Evolutionary conservation across 2,888 invertebrate genomes (phyloP).

Genomic region (Eupithecia subfuscata): DNA sequence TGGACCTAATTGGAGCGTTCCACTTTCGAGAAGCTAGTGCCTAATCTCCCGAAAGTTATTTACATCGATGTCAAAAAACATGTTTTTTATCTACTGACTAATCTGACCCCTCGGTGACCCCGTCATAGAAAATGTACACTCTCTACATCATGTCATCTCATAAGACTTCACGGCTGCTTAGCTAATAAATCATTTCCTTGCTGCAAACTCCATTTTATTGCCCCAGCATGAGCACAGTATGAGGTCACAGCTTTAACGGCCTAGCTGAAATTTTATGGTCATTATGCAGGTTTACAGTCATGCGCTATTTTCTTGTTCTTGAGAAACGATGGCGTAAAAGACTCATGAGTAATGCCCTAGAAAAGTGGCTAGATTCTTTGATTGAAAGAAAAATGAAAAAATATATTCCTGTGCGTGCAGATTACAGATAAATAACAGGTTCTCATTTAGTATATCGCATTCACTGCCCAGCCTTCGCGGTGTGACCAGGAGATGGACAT

Average conservation of each 20-base stretch:
- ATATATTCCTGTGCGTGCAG: too few relatives aligned
- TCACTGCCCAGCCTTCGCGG: too few relatives aligned
- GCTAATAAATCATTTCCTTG: constrained; percentile 22
- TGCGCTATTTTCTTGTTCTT: background rate
- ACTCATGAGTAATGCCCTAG: background rate
- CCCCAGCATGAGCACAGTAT: constrained; percentile 33
- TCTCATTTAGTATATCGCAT: too few relatives aligned
- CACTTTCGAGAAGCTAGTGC: too few relatives aligned
- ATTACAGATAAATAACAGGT: background rate
- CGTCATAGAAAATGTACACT: background rate
- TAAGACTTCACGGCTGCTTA: constrained; percentile 12
- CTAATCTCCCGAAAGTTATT: too few relatives aligned
- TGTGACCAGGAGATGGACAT: too few relatives aligned
- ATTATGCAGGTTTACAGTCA: constrained; percentile 11
- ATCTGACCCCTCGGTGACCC: background rate
- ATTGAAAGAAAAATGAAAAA: background rate
- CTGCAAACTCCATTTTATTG: constrained; percentile 28
- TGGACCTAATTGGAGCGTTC: too few relatives aligned
- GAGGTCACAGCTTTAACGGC: constrained; percentile 42
- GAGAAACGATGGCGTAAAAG: background rate
- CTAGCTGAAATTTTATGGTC: constrained; percentile 35
- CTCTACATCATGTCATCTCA: background rate
- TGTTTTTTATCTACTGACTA: too few relatives aligned
- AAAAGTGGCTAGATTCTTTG: background rate
- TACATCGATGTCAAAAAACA: too few relatives aligned